Evolutionary conservation across 2,797 vertebrate species (phyloP), one percentile per base, ranked within the genome.

Genomic region (Semotilus atromaculatus): DNA sequence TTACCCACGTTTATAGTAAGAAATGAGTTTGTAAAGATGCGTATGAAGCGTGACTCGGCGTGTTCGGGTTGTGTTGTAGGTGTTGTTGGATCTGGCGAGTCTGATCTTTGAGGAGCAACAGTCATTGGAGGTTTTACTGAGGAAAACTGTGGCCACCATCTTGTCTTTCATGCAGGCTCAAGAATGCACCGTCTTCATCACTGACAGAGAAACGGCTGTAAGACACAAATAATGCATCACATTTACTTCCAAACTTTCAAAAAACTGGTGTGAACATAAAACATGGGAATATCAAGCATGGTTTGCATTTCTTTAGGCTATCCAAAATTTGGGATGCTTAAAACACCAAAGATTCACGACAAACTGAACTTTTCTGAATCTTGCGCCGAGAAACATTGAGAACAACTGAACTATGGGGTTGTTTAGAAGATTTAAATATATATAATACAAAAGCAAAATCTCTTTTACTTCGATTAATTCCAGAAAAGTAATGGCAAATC

Each of bases 51-150:
- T 34, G 43, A 31, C 40, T 45, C 13, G 67, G 21, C 62, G 21
- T n/a, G 76, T 80, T 23, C 79, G 13, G 60, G 2, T 79, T 77
- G 14, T 76, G 75, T 51, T 85, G 51, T 80, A 99, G 98, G 98
- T 99, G 88, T 95, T 99, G 86, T 91, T 99, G 87, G 97, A 99
- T 90, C 94, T 99, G 91, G 98, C 98, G 86, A 99, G 97, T 90
- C 93, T 99, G 87, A 99, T 99, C 91, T 98, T 99, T 85, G 98
- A 99, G 92, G 98, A 99, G 91, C 98, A 99, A 79, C 98, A 98
- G 87, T 97, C 96, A 60, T 87, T 99, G 91, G 97, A 99, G 91
- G 96, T 98, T 26, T 94, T 99, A 67, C 93, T 99, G 91, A 97
- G 96, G 93, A 99, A 97, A 93, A 98, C 99, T 21, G 96, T 97